Percentiles rank a stretch among this genome's conserved stretches.
Evolutionary conservation across 2,797 vertebrate genomes (phyloP).

Genomic region (Ctenochaetus hawaiiensis): DNA sequence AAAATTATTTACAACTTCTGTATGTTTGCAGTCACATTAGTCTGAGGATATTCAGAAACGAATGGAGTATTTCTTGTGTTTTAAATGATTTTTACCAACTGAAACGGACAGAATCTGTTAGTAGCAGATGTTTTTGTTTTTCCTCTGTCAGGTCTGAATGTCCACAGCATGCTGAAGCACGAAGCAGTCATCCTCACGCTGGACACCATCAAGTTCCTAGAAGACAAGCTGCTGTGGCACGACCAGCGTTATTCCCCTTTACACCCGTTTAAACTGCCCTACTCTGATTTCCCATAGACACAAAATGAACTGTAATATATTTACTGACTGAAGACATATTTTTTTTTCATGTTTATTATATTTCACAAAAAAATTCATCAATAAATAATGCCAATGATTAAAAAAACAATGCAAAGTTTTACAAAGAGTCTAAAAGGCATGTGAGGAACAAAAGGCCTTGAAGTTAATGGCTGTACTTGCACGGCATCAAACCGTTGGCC

Average conservation of each 20-base stretch:
- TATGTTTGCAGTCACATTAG: no score
- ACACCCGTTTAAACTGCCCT: conserved; percentile 89
- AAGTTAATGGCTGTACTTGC: conserved; percentile 61
- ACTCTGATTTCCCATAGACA: conserved; percentile 85
- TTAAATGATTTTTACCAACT: no score
- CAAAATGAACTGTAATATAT: conserved; percentile 41
- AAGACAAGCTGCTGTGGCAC: conserved; percentile 92
- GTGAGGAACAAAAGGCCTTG: conserved; percentile 23
- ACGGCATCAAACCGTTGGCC: conserved; percentile 85
- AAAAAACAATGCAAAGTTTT: conserved; percentile 13
- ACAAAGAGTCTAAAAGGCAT: conserved; percentile 27
- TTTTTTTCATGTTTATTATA: conserved; percentile 62
- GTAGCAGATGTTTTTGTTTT: neutral
- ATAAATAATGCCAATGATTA: conserved; percentile 54
- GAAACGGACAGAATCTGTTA: no score
- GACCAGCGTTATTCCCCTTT: conserved; percentile 83
- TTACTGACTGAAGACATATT: conserved; percentile 25
- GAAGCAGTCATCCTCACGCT: conserved; percentile 89
- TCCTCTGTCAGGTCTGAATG: conserved; percentile 87
- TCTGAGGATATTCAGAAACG: no score
- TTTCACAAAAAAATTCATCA: conserved; percentile 29
- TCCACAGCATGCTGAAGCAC: conserved; percentile 92
- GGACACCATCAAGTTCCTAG: conserved; percentile 87
- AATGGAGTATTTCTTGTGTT: no score
- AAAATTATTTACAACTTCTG: no score